Base-by-base conservation (phyloP, 2,113 vertebrate genomes). In the Potamarius usumacintae region DNA sequence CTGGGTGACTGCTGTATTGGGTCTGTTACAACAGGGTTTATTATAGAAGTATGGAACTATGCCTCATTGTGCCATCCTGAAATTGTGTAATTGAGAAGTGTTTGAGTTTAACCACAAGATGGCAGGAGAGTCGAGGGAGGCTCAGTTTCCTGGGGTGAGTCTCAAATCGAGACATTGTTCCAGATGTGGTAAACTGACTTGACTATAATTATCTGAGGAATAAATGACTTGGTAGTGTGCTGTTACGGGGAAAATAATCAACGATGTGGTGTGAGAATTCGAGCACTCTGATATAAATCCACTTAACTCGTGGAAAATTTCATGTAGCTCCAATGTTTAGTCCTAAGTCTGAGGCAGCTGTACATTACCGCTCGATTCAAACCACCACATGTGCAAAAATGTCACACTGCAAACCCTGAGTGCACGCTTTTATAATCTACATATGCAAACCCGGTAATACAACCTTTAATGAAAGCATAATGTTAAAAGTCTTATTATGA, bases 41-140 rank as follows among this genome's bases (percentile, higher is more conserved):
- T 67, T 6, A 30, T 14, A n/a, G 65, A 27, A 2, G 42, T 30
- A 1, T 69, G 65, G 30, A 48, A 1, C 17, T 77, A n/a, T n/a
- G 22, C 11, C 10, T 22, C 48, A 0, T 27, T 7, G n/a, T 53
- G 22, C 14, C 6, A 0, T 50, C 10, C 12, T 55, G 52, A 52
- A 11, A 14, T 30, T 27, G 42, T n/a, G n/a, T 15, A 4, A 58
- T 34, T 34, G 15, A 58, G 12, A 34, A 42, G 4, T 72, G 17
- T 34, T 18, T 17, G 27, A 6, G 0, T 80, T 74, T 58, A 55
- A 50, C 55, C 93, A 89, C 85, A 9, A 92, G 91, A 25, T 82
- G 92, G 90, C 88, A 89, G 79, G 42, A 92, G 22, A 87, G 10
- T 58, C 62, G 30, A 78, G 7, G 17, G 42, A 72, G 69, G 0